Percentiles rank a stretch among this genome's conserved stretches.
phyloP scores from a whole-genome alignment of 2,888 invertebrate genomes.

The Hypena proboscidalis region DNA sequence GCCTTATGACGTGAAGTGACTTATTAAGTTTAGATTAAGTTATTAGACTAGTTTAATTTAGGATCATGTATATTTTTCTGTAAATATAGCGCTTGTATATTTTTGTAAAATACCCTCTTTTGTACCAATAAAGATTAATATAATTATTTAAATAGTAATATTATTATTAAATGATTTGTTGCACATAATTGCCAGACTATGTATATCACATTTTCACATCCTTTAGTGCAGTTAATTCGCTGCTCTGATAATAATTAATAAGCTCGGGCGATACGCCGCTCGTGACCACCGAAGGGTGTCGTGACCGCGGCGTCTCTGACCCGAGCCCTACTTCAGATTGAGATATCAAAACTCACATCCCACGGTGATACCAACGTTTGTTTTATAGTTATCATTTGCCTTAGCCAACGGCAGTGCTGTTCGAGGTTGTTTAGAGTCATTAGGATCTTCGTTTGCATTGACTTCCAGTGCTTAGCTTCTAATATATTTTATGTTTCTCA shows the following conservation, averaged over 20 bases:
- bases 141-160: too few relatives aligned
- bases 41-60: too few relatives aligned
- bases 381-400: conserved; percentile 69
- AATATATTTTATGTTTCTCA: too few relatives aligned
- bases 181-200: conserved; percentile 37
- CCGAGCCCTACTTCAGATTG: conserved; percentile 76
- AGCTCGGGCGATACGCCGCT: conserved; percentile 57
- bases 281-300: conserved; percentile 84
- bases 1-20: too few relatives aligned
- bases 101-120: too few relatives aligned
- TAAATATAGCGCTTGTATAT: too few relatives aligned
- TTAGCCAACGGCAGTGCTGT: conserved; percentile 51
- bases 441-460: too few relatives aligned
- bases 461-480: too few relatives aligned
- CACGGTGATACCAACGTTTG: conserved; percentile 66
- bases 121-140: too few relatives aligned
- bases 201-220: conserved; percentile 50
- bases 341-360: conserved; percentile 83
- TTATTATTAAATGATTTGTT: too few relatives aligned
- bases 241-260: conserved; percentile 62
- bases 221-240: conserved; percentile 69
- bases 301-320: conserved; percentile 83
- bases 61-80: too few relatives aligned
- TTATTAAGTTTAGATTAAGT: too few relatives aligned
- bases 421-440: conserved; percentile 39